A percentile compares a stretch with the other conserved stretches of the same genome.
Conservation (phyloP, 2,888 invertebrate genomes). For the Acanthoscelides obtectus region DNA sequence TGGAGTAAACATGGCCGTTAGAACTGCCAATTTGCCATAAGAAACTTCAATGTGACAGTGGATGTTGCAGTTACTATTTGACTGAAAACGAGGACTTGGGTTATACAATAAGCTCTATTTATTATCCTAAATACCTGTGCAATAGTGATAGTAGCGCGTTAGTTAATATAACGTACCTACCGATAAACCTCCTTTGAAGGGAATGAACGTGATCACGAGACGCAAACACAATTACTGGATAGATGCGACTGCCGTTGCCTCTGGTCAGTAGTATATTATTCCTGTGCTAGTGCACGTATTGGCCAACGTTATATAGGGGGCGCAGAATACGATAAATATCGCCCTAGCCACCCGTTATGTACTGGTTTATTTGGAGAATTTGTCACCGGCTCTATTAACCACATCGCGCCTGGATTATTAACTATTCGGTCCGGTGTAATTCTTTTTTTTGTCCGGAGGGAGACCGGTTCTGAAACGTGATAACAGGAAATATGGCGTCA, state of each 20-base stretch:
- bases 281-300: slow-evolving; percentile 18
- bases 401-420: slow-evolving; percentile 7
- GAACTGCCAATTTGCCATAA: too few species aligned
- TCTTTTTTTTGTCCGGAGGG: background rate
- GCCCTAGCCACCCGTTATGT: slow-evolving; percentile 9
- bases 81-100: too few species aligned
- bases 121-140: too few species aligned
- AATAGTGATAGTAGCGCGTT: background rate
- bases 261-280: background rate
- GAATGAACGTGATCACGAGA: slow-evolving; percentile 25
- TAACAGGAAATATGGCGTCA: background rate
- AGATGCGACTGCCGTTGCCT: slow-evolving; percentile 31
- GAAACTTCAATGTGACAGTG: too few species aligned
- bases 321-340: background rate
- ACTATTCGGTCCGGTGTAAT: slow-evolving; percentile 1
- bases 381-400: slow-evolving; percentile 21
- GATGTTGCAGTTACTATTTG: too few species aligned
- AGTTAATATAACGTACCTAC: background rate
- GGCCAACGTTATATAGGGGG: slow-evolving; percentile 24
- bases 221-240: slow-evolving; percentile 38
- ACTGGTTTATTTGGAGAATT: slow-evolving; percentile 21
- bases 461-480: background rate
- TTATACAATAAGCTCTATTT: too few species aligned
- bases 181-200: background rate
- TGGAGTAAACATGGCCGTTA: too few species aligned